A percentile compares a stretch with the other conserved stretches of the same genome.
These are phyloP conservation scores for Lithophane socia DNA, from an alignment of 2,888 invertebrate species.

Conservation along the genomic window DNA sequence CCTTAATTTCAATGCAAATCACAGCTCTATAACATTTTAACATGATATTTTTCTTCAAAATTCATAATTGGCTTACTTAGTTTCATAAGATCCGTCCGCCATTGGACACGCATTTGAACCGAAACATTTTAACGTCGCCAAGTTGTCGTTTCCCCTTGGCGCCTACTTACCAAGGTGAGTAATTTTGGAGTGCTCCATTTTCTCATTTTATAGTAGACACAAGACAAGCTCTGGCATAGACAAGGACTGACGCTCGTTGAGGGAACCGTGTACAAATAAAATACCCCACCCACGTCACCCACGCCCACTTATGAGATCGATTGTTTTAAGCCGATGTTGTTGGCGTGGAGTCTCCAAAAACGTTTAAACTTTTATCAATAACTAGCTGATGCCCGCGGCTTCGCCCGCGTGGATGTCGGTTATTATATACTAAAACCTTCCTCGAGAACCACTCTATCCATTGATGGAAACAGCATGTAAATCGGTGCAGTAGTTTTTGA, in stretches of 20 bases:
- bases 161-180: constrained; percentile 9
- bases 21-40: neutral
- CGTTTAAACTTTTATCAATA: neutral
- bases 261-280: neutral
- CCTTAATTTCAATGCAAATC: no score
- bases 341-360: neutral
- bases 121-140: constrained; percentile 4
- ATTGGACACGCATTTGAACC: neutral
- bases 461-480: no score
- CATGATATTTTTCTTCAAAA: neutral
- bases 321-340: neutral
- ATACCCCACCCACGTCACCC: neutral
- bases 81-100: constrained; percentile 14
- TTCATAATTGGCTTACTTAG: neutral
- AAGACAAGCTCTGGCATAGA: neutral
- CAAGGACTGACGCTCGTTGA: constrained; percentile 10
- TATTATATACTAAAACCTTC: no score
- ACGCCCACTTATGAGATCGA: neutral
- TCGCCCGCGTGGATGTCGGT: no score
- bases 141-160: constrained; percentile 4
- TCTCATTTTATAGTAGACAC: constrained; percentile 4
- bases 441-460: no score
- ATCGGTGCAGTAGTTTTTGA: no score
- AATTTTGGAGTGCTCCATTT: constrained; percentile 20
- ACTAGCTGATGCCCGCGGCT: no score